Evolutionary conservation across 2,888 invertebrate species (phyloP).

Genomic region (Dinocampus coccinellae): DNA sequence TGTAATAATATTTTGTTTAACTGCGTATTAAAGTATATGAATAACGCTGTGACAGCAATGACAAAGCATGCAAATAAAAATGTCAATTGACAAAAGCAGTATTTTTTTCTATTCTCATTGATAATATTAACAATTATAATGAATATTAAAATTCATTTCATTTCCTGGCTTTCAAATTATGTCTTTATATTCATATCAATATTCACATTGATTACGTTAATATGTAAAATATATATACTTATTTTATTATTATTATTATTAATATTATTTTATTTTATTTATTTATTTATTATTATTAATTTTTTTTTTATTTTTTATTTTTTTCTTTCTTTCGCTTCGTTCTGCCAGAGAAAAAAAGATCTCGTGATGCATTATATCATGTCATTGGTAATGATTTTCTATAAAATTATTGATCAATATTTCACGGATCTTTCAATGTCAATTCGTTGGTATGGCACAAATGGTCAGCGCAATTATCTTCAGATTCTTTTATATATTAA

Average conservation of each 20-base stretch:
- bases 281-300: too few species aligned
- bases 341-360: constrained; percentile 47
- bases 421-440: constrained; percentile 31
- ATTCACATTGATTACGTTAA: constrained; percentile 49
- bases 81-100: constrained; percentile 47
- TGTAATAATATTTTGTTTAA: constrained; percentile 42
- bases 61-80: constrained; percentile 55
- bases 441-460: constrained; percentile 57
- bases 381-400: constrained; percentile 46
- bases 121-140: constrained; percentile 29
- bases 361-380: constrained; percentile 48
- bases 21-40: constrained; percentile 49
- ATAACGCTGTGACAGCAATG: constrained; percentile 49
- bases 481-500: constrained; percentile 36
- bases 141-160: constrained; percentile 38
- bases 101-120: constrained; percentile 14
- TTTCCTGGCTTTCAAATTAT: constrained; percentile 38
- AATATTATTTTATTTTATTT: too few species aligned
- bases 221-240: constrained; percentile 61
- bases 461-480: constrained; percentile 57
- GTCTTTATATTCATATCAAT: constrained; percentile 48
- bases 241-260: too few species aligned
- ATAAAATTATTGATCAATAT: constrained; percentile 50
- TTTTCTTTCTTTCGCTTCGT: constrained; percentile 41
- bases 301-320: constrained; percentile 45